Base-by-base conservation (phyloP, 2,888 invertebrate species). In the Schizaphis graminum region DNA sequence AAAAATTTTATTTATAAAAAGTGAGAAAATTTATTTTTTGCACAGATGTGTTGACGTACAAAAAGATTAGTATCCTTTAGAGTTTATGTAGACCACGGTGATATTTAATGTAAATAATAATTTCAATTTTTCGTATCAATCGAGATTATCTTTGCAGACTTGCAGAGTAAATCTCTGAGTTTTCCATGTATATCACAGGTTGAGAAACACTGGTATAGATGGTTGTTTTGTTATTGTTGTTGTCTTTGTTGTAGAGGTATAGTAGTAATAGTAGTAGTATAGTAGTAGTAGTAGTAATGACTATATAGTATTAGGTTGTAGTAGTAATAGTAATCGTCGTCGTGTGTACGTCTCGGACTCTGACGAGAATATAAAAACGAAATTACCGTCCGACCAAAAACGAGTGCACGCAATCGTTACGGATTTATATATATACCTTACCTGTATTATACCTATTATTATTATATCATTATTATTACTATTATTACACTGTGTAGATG, bases 381-480 rank as follows among this genome's bases (percentile, higher is more conserved):
- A 84, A 85, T 85, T 49, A 16, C 86, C 84, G 91, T 28, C 56
- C 85, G 56, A 85, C 56, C 24, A 47, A 77, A 91, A 92, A 88
- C 88, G 67, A 41, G 84, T 56, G 91, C 44, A 77, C 21, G 86
- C 47, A 61, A 61, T 87, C 77, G 89, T 93, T 93, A 85, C 93
- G 89, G 93, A 93, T 93, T 90, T 85, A 88, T 35, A 89, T 44
- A 85, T 47, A 88, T 35, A 44, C 44, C 86, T 47, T 16, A 86
- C 47, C 28, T 47, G 47, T 47, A 77, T 77, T 77, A 88, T 88
- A 53, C 49, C n/a, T 89, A 89, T 91, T 53, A 77, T 91, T n/a
- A 87, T 92, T 88, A 53, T 92, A 91, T 77, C 67, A 87, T 92
- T 88, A 87, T 61, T 57, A 89, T 47, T 57, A 89, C 13, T 57